Percentiles rank a stretch among this genome's conserved stretches.
Evolutionary conservation across 2,888 invertebrate genomes (phyloP).

Genomic region (Cataglyphis altisquamis): DNA sequence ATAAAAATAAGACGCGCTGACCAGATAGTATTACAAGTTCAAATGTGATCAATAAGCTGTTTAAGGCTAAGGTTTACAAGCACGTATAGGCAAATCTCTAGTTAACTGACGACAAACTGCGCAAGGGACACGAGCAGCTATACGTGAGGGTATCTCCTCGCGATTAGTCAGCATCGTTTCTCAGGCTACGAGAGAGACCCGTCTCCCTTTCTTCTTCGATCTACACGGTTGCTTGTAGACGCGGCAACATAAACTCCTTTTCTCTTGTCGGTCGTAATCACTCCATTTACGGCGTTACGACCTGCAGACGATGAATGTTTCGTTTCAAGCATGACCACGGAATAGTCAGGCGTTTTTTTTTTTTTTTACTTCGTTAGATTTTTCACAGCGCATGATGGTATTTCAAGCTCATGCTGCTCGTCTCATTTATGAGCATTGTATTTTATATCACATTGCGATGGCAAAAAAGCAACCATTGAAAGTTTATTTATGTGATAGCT

Average conservation of each 20-base stretch:
- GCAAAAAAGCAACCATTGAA: not conserved
- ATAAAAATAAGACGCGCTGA: not conserved
- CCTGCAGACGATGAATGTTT: constrained; percentile 26
- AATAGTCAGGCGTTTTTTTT: not conserved
- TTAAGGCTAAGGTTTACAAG: constrained; percentile 39
- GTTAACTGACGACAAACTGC: constrained; percentile 5
- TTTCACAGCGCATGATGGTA: not conserved
- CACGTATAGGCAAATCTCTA: constrained; percentile 35
- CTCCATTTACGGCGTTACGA: constrained; percentile 60
- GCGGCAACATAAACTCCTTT: constrained; percentile 38
- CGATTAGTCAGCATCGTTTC: constrained; percentile 58
- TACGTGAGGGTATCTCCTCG: constrained; percentile 14
- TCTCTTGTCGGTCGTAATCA: constrained; percentile 50
- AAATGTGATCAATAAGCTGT: constrained; percentile 22
- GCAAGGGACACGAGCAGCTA: constrained; percentile 14
- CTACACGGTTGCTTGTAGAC: constrained; percentile 38
- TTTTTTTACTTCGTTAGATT: not conserved
- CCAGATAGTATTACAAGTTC: not conserved
- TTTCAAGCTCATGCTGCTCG: not conserved
- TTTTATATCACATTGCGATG: not conserved
- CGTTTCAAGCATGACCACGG: not conserved
- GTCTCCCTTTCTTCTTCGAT: constrained; percentile 20
- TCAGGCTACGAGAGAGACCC: not conserved
- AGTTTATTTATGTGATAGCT: not conserved
- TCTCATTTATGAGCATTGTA: not conserved